Conservation (phyloP, 2,113 vertebrate species). For the Apaloderma vittatum region DNA sequence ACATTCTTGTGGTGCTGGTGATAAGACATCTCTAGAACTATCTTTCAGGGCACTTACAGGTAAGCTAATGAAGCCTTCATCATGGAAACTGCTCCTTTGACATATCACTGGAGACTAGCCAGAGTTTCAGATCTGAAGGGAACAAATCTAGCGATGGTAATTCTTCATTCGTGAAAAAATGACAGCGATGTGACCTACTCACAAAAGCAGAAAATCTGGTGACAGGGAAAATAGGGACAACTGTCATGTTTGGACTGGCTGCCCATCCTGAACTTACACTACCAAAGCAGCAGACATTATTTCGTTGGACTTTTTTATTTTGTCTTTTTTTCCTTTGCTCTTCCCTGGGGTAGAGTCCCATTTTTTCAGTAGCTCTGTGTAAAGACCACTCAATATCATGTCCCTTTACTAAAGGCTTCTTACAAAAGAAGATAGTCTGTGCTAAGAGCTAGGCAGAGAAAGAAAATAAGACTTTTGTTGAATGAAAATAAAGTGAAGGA, state of each 20-base stretch:
- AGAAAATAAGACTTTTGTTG: not conserved
- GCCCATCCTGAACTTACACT: not conserved
- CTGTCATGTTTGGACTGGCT: not conserved
- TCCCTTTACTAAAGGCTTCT: not conserved
- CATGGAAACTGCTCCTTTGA: not conserved
- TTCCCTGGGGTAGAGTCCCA: not conserved
- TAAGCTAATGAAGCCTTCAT: not conserved
- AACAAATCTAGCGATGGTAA: not conserved
- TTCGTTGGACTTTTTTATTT: not conserved
- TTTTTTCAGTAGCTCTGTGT: not conserved
- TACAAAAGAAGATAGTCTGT: not conserved
- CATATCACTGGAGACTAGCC: not conserved
- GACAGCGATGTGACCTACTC: not conserved
- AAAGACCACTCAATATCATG: not conserved
- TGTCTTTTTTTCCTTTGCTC: not conserved
- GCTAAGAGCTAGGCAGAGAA: not conserved
- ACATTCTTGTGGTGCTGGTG: not conserved
- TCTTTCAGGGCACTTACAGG: not conserved
- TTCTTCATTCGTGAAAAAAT: not conserved
- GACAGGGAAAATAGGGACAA: not conserved
- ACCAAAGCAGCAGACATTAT: not conserved
- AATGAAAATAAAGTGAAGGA: not conserved
- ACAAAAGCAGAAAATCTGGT: not conserved
- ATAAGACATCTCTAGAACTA: not conserved
- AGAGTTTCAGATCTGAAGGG: not conserved